Evolutionary conservation across 1,140 invertebrate genomes (phyloP).

Genomic region (Heliconius hermathena): DNA sequence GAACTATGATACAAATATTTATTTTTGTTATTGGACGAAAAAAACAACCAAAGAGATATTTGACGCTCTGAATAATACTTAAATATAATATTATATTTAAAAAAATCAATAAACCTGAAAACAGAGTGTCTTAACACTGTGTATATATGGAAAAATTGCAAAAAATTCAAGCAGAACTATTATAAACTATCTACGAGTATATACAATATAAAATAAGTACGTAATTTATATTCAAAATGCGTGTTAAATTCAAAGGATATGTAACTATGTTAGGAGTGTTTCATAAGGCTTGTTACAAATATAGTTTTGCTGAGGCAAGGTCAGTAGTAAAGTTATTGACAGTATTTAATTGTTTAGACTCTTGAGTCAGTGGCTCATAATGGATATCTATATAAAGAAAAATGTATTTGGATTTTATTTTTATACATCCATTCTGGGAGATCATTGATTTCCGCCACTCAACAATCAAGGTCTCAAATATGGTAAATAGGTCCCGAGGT

Average conservation of each 20-base stretch:
- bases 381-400: neutral
- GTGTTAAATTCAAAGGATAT: conserved; percentile 13
- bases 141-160: neutral
- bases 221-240: conserved; percentile 13
- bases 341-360: neutral
- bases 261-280: conserved; percentile 9
- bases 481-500: no score
- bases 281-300: conserved; percentile 1
- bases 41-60: neutral
- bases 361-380: neutral
- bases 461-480: no score
- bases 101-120: neutral
- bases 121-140: neutral
- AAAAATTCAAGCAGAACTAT: neutral
- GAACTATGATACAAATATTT: no score
- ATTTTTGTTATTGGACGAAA: no score
- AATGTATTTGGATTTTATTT: neutral
- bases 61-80: neutral
- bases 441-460: no score
- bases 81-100: neutral
- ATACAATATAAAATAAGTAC: neutral
- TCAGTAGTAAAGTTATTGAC: neutral
- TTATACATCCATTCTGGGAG: no score
- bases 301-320: neutral
- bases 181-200: neutral